Base-by-base conservation (phyloP, 2,113 vertebrate genomes). In the Nothobranchius kuhntae region DNA sequence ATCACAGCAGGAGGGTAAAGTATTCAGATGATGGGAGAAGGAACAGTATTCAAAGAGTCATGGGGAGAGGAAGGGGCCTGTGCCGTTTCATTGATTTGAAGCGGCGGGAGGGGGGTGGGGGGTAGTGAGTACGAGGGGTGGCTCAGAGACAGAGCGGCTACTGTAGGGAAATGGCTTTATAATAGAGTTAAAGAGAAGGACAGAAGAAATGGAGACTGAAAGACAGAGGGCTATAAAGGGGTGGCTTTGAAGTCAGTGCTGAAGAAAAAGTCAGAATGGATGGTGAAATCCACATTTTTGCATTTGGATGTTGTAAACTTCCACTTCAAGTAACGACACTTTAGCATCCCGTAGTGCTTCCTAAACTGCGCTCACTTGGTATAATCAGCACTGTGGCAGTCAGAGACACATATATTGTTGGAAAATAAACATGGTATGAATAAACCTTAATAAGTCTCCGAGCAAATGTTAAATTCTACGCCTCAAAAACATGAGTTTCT, bases 71-170 rank as follows among this genome's bases (percentile, higher is more conserved):
- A 84, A 83, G 78, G 15, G 75, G 80, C 74, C 68, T 81, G 76
- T 66, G 82, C 77, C 69, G 86, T 86, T 79, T 76, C 89, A 89
- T 86, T 87, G 89, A 89, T 88, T 86, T 80, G 61, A 73, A 79
- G 50, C 73, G 3, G 77, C 75, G 45, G 86, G 84, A 77, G 83
- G 75, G 65, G 65, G 75, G 65, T 71, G n/a, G n/a, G n/a, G n/a
- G n/a, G n/a, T n/a, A 15, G 61, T 0, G 70, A 53, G 77, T 60
- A 66, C 14, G 24, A 53, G 73, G 67, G 69, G 68, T 24, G 55
- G 61, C 36, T 38, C 6, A 6, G 75, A 83, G 80, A 88, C 87
- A 90, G 82, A 86, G 75, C 9, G 73, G 70, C 85, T 80, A 86
- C 87, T 88, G 89, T 84, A 77, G 61, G 59, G 70, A 80, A 85